Percentiles rank a stretch among this genome's conserved stretches.
Evolutionary conservation across 37 sponge, comb jelly and placozoan species (phyloP).

Genomic region (Ianthella basta): DNA sequence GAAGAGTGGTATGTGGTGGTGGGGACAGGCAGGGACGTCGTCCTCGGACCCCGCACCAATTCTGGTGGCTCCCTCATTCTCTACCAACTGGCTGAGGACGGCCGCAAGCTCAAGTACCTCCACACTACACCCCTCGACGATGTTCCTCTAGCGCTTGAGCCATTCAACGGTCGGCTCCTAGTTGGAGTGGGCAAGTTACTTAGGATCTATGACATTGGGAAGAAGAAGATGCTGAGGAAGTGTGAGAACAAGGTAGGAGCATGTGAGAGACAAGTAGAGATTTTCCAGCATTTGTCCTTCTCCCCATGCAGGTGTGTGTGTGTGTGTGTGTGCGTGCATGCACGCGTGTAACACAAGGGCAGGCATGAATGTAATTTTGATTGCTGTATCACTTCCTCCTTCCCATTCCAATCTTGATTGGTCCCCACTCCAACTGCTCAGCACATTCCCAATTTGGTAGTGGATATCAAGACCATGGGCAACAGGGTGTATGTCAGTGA

Average conservation of each 20-base stretch:
- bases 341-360: neutral
- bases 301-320: neutral
- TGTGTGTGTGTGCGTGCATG: neutral
- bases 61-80: conserved; percentile 83
- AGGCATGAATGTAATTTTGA: neutral
- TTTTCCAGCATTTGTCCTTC: no score
- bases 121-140: conserved; percentile 95
- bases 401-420: neutral
- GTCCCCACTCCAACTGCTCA: neutral
- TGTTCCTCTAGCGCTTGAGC: conserved; percentile 84
- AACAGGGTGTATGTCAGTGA: conserved; percentile 87
- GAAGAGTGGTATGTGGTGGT: conserved; percentile 92
- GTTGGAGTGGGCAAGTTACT: conserved; percentile 93
- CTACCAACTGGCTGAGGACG: conserved; percentile 81
- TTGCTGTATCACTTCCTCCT: no score
- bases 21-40: conserved; percentile 81
- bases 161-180: conserved; percentile 87
- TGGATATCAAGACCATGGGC: conserved; percentile 83
- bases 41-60: conserved; percentile 69
- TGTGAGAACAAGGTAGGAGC: conserved; percentile 91
- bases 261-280: no score
- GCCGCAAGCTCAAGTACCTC: conserved; percentile 80
- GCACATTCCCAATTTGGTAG: conserved; percentile 91
- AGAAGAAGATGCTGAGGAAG: conserved; percentile 96
- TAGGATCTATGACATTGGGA: conserved; percentile 95